Conservation (phyloP, 2,888 invertebrate species). For the Rhamphomyia laevipes region DNA sequence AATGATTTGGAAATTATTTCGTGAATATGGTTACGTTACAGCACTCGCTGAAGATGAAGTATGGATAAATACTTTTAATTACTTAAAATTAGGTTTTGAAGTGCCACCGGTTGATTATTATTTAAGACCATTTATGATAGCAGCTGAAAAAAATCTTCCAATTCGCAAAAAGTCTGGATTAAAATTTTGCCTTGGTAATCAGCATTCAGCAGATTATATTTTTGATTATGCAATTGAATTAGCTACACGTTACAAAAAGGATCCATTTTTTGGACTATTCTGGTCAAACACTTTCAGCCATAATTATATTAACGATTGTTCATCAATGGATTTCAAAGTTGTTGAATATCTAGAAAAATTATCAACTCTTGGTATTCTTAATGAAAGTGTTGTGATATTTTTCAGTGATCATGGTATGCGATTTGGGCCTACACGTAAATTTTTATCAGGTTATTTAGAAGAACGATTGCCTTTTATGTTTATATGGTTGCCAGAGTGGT, state of each 20-base stretch:
- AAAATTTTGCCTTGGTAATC: constrained; percentile 49
- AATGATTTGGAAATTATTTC: constrained; percentile 67
- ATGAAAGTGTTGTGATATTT: constrained; percentile 56
- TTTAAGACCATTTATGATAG: constrained; percentile 57
- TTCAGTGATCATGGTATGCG: constrained; percentile 71
- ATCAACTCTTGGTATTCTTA: constrained; percentile 45
- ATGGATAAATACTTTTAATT: constrained; percentile 56
- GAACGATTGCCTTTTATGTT: constrained; percentile 65
- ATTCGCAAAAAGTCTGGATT: constrained; percentile 41
- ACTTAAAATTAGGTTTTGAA: constrained; percentile 57
- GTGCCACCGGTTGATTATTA: constrained; percentile 73
- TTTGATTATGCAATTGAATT: constrained; percentile 58
- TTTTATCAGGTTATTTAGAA: constrained; percentile 62
- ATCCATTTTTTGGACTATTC: constrained; percentile 61
- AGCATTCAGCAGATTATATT: constrained; percentile 52
- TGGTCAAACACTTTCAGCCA: constrained; percentile 72
- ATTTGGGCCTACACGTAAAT: constrained; percentile 57
- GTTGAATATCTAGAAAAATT: constrained; percentile 47
- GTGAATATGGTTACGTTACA: constrained; percentile 58
- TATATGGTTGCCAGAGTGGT: constrained; percentile 52
- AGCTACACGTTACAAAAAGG: constrained; percentile 46
- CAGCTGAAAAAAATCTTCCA: constrained; percentile 47
- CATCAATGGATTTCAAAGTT: constrained; percentile 52
- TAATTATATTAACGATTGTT: constrained; percentile 52
- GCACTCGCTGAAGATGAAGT: constrained; percentile 71